phyloP scores from a whole-genome alignment of 2,797 vertebrate genomes.

The Acrossocheilus fasciatus region DNA sequence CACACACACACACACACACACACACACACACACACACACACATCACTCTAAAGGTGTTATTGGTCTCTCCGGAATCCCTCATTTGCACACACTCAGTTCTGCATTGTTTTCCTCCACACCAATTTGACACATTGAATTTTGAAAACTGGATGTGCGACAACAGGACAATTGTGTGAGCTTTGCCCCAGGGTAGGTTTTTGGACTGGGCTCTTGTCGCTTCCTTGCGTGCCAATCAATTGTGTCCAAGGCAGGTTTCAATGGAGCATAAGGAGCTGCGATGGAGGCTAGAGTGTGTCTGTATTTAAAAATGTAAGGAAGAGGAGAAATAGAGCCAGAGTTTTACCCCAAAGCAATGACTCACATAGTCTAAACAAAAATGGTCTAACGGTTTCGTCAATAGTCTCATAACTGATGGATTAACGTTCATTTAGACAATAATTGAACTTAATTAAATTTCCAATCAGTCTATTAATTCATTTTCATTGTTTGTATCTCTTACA shows the following conservation, averaged over 20 bases:
- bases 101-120: conserved; percentile 36
- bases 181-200: conserved; percentile 57
- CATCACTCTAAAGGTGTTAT: conserved; percentile 20
- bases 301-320: not conserved
- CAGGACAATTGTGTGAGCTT: conserved; percentile 12
- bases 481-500: not conserved
- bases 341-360: not conserved
- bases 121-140: conserved; percentile 36
- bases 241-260: conserved; percentile 72
- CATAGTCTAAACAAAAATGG: not conserved
- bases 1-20: not conserved
- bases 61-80: conserved; percentile 9
- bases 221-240: conserved; percentile 69
- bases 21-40: not conserved
- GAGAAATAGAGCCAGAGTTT: not conserved
- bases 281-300: conserved; percentile 12
- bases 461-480: not conserved
- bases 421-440: not conserved
- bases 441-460: not conserved
- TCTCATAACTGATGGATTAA: not conserved
- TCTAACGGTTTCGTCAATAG: not conserved
- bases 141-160: conserved; percentile 17
- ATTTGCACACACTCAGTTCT: conserved; percentile 34
- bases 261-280: conserved; percentile 72
- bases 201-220: conserved; percentile 69